A percentile compares a stretch with the other conserved stretches of the same genome.
These are phyloP conservation scores for Bemisia tabaci DNA, from an alignment of 1,140 invertebrate genomes.

Conservation along the genomic window DNA sequence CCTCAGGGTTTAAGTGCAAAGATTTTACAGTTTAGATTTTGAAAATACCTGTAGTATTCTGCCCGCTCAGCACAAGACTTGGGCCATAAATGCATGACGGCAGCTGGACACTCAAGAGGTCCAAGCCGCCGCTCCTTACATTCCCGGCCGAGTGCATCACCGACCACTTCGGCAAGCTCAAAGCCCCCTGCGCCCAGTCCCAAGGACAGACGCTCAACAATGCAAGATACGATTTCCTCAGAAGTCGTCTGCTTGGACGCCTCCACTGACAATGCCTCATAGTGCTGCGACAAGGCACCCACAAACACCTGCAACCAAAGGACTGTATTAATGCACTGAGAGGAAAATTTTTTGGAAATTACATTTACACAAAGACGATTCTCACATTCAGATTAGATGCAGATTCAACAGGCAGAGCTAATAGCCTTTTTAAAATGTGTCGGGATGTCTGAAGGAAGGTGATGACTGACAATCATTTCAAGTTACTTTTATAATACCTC, in stretches of 20 bases:
- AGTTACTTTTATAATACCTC: no score
- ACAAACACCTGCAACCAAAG: constrained; percentile 81
- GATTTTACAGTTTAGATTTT: no score
- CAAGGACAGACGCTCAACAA: constrained; percentile 60
- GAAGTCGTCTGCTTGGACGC: constrained; percentile 82
- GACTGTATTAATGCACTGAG: no score
- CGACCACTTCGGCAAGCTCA: constrained; percentile 82
- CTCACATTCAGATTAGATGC: no score
- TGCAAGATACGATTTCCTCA: constrained; percentile 76
- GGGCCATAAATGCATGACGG: constrained; percentile 87
- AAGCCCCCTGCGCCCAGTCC: constrained; percentile 42
- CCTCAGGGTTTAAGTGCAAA: no score
- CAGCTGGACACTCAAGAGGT: constrained; percentile 73
- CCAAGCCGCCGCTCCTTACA: constrained; percentile 85
- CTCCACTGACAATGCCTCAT: constrained; percentile 81
- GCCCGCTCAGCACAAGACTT: constrained; percentile 40
- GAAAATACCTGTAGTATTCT: constrained; percentile 43
- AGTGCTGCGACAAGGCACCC: constrained; percentile 72
- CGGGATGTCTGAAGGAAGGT: no score
- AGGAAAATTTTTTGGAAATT: no score
- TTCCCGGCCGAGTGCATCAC: constrained; percentile 65
- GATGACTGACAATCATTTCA: no score
- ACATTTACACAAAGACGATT: no score
- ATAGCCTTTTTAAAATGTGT: no score
- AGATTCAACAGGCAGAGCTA: no score